Base-by-base conservation (phyloP, 2,888 invertebrate genomes). In the Ferdinandea cuprea region DNA sequence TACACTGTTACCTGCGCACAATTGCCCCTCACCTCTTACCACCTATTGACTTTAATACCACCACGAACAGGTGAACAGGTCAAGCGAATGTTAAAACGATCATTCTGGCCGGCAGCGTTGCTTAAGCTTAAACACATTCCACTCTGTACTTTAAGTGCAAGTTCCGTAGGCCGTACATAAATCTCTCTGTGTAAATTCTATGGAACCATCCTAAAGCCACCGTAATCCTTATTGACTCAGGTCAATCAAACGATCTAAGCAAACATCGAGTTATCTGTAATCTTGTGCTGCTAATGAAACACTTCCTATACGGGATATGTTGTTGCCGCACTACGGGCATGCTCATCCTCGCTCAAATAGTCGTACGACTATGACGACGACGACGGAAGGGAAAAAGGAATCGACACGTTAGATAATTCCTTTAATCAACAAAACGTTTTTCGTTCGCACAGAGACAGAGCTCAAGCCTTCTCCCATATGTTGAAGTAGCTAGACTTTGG, bases 201-300 rank as follows among this genome's bases (percentile, higher is more conserved):
- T n/a, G 15, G 11, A 15, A 48, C 28, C 11, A 19, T 1, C n/a
- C 44, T 25, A 25, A 44, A 54, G 40, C 63, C 19, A 42, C 42
- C 50, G 65, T 56, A 63, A 68, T 74, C 68, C 61, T 46, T 48
- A 69, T 74, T 68, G 61, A 68, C 32, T 68, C 37, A 25, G 68
- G 28, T 56, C 61, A 74, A 61, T 80, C 74, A 44, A 56, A 56
- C 74, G 68, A 74, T 61, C 52, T 63, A 58, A 63, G 74, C 35
- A 69, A 61, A 74, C 74, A 42, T 74, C 48, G 68, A 73, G 68
- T 80, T 69, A 69, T 68, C 68, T 61, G 74, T 68, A 80, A 74
- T 74, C 61, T 80, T 56, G n/a, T n/a, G 32, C 19, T 56, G 68
- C 61, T 63, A 80, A 79, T 72, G 73, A 66, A 79, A 73, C 54